A percentile compares a stretch with the other conserved stretches of the same genome.
phyloP scores from a whole-genome alignment of 1,140 invertebrate species.

The Drosophila varians region DNA sequence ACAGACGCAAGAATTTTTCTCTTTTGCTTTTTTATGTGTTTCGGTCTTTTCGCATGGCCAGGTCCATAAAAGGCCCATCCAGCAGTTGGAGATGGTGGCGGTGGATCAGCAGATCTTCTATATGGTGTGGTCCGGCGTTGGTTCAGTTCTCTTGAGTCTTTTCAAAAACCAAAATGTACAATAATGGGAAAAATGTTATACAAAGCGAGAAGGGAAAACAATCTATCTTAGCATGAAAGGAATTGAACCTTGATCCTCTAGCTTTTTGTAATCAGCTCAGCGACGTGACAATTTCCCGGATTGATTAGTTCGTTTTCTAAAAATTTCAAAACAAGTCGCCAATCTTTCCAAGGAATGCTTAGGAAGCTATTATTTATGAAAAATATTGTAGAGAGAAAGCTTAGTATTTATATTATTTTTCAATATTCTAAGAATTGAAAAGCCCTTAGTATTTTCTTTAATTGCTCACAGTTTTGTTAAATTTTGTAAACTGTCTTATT shows the following conservation, averaged over 20 bases:
- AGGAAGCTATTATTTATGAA: background rate
- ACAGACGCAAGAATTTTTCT: slow-evolving; percentile 65
- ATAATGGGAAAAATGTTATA: background rate
- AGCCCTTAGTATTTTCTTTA: too few relatives aligned
- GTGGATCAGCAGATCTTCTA: slow-evolving; percentile 13
- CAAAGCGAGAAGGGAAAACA: background rate
- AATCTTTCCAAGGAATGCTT: background rate
- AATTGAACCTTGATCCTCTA: slow-evolving; percentile 7
- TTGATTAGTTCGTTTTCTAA: slow-evolving; percentile 7
- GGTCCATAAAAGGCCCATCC: slow-evolving; percentile 61
- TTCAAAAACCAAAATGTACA: slow-evolving; percentile 5
- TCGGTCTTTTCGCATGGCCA: slow-evolving; percentile 60
- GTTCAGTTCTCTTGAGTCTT: slow-evolving; percentile 23
- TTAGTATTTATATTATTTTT: background rate
- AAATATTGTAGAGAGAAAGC: background rate
- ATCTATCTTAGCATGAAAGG: background rate
- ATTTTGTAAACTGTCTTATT: background rate
- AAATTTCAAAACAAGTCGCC: background rate
- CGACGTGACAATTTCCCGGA: slow-evolving; percentile 1
- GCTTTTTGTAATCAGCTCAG: slow-evolving; percentile 3
- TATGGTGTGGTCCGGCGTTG: slow-evolving; percentile 33
- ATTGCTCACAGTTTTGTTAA: too few relatives aligned
- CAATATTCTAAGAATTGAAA: too few relatives aligned
- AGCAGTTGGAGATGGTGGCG: slow-evolving; percentile 31
- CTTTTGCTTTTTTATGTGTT: slow-evolving; percentile 39